Evolutionary conservation across 2,797 vertebrate species (phyloP), one percentile per base, ranked within the genome.

Genomic region (Eulemur coronatus): DNA sequence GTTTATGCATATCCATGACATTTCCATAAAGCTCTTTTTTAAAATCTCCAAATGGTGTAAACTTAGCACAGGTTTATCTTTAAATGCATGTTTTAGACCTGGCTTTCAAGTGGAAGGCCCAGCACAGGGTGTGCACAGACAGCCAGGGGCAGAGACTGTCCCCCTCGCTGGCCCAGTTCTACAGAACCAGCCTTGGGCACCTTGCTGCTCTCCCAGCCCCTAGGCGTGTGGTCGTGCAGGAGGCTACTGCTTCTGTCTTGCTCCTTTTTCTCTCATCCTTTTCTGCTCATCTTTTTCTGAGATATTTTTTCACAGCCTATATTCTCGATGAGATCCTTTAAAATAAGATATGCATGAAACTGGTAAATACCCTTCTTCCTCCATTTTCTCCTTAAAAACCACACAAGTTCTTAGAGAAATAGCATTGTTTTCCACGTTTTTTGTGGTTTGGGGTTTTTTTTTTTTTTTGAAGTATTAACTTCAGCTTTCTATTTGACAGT

Each of bases 381-480:
- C 13, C 12, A n/a, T 76, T 79, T 87, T 26, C 46, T 78, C 5
- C 52, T 91, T 30, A 52, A 81, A 85, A 92, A n/a, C 7, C n/a
- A 85, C 12, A 48, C 20, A 6, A n/a, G 50, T 88, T 96, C 35
- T 91, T 86, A 30, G 70, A 65, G 35, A 79, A 76, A 72, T 28
- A 81, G 35, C 30, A 61, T 41, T 57, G 18, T 4, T 86, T 72
- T 69, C 8, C 8, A 9, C 43, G 52, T 65, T n/a, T 65, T n/a
- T 1, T 6, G 57, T 59, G 4, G 55, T 26, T 41, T 26, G 67
- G 43, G 10, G 5, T 57, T 30, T 69, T 61, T 85, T 15, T 1
- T 14, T 30, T 67, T 61, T 80, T 63, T 38, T 50, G 1, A 87
- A 92, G 2, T 57, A 80, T 65, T 92, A 91, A 50, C 5, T 41